phyloP scores from a whole-genome alignment of 1,140 invertebrate species.

The Eueides isabella region DNA sequence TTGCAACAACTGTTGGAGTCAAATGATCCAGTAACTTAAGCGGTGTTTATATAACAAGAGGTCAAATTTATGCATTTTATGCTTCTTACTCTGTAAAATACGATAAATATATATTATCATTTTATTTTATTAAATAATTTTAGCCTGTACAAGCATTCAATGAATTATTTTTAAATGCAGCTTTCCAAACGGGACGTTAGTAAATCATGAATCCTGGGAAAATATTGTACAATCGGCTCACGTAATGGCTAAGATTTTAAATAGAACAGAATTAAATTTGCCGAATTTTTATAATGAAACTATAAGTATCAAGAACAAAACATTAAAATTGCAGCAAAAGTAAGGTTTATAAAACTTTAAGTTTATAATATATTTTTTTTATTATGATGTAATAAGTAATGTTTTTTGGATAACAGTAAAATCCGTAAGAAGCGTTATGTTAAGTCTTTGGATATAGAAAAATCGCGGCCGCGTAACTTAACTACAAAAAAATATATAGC shows the following conservation, averaged over 20 bases:
- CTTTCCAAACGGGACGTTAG: conserved; percentile 46
- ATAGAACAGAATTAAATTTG: conserved; percentile 26
- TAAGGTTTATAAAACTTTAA: background rate
- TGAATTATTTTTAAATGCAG: conserved; percentile 1
- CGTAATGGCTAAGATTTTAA: conserved; percentile 57
- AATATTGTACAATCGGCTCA: conserved; percentile 68
- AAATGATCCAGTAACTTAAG: no score
- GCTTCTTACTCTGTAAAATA: no score
- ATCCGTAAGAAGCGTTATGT: conserved; percentile 50
- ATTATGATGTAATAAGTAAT: background rate
- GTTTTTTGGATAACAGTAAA: background rate
- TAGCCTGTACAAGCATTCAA: no score
- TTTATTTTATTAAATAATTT: no score
- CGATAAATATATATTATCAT: no score
- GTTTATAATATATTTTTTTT: background rate
- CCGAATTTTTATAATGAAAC: background rate
- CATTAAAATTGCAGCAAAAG: background rate
- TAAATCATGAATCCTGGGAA: conserved; percentile 69
- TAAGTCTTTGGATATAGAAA: conserved; percentile 51
- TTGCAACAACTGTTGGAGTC: no score
- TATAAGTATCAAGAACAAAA: conserved; percentile 2
- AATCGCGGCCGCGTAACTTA: conserved; percentile 52
- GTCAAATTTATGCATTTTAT: no score
- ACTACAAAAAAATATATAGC: conserved; percentile 26
- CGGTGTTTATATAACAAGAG: no score